These are phyloP conservation scores for Drosophila sturtevanti DNA, from an alignment of 1,140 invertebrate genomes.

Conservation along the genomic window DNA sequence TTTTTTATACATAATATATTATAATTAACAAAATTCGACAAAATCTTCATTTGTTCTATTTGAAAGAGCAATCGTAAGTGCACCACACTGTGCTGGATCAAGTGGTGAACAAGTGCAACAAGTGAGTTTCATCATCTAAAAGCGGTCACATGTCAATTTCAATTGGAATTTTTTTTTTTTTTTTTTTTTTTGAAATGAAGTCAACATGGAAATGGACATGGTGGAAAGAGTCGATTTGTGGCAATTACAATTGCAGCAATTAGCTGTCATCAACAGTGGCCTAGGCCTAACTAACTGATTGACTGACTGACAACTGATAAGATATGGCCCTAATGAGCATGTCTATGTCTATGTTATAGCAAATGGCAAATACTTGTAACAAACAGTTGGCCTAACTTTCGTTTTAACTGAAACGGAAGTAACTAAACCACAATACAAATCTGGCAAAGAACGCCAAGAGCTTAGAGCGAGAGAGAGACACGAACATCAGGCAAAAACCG, in stretches of 20 bases:
- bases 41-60: too few species aligned
- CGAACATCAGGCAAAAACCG: conserved; percentile 19
- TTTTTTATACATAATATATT: too few species aligned
- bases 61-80: too few species aligned
- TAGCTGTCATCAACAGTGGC: conserved; percentile 8
- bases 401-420: conserved; percentile 35
- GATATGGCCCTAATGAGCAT: conserved; percentile 23
- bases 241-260: conserved; percentile 35
- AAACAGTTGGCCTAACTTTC: not conserved
- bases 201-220: not conserved
- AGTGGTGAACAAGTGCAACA: not conserved
- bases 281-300: too few species aligned
- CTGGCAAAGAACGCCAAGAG: conserved; percentile 52
- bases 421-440: conserved; percentile 32
- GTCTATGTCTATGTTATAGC: not conserved
- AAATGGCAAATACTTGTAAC: not conserved
- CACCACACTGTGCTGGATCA: not conserved
- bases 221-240: not conserved
- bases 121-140: not conserved
- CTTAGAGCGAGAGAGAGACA: not conserved
- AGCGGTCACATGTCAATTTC: conserved; percentile 26
- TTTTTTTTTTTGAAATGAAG: conserved; percentile 3
- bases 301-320: conserved; percentile 12
- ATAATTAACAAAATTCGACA: too few species aligned
- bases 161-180: conserved; percentile 39